A percentile compares a stretch with the other conserved stretches of the same genome.
These are phyloP conservation scores for Hermaeophaga mercurialis DNA, from an alignment of 2,888 invertebrate species.

Conservation along the genomic window DNA sequence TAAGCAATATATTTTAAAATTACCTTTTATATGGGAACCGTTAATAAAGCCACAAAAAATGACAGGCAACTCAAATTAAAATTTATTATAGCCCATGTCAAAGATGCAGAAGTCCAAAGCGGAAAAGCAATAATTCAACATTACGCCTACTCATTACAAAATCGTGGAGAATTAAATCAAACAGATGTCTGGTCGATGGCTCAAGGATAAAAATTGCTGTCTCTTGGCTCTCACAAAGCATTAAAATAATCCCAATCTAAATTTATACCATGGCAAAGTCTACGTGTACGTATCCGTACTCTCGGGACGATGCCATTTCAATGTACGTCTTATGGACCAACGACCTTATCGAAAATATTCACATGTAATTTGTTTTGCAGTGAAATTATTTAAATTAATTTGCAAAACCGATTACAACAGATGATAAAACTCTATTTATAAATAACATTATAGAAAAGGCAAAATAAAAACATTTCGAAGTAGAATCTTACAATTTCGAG, in stretches of 20 bases:
- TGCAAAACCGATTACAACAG: too few relatives aligned
- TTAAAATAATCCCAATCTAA: constrained; percentile 5
- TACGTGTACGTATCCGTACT: background rate
- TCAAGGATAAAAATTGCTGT: constrained; percentile 16
- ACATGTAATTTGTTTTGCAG: too few relatives aligned
- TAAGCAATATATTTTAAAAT: too few relatives aligned
- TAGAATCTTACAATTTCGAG: too few relatives aligned
- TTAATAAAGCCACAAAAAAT: too few relatives aligned
- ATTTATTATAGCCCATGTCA: too few relatives aligned
- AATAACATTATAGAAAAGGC: too few relatives aligned
- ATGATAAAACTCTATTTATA: too few relatives aligned
- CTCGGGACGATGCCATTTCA: background rate
- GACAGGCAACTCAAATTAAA: too few relatives aligned
- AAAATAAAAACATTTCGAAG: too few relatives aligned
- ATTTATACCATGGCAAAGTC: background rate
- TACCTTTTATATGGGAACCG: too few relatives aligned
- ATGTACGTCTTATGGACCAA: background rate
- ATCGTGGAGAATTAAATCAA: constrained; percentile 7
- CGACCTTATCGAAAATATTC: background rate
- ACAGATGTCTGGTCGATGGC: constrained; percentile 14
- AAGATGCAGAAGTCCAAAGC: constrained; percentile 2
- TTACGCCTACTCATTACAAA: constrained; percentile 5
- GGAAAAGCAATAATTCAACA: constrained; percentile 3
- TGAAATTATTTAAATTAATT: too few relatives aligned
- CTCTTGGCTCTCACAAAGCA: background rate